These are phyloP conservation scores for Euura saliciscinereae DNA, from an alignment of 1,140 invertebrate genomes.

Conservation along the genomic window DNA sequence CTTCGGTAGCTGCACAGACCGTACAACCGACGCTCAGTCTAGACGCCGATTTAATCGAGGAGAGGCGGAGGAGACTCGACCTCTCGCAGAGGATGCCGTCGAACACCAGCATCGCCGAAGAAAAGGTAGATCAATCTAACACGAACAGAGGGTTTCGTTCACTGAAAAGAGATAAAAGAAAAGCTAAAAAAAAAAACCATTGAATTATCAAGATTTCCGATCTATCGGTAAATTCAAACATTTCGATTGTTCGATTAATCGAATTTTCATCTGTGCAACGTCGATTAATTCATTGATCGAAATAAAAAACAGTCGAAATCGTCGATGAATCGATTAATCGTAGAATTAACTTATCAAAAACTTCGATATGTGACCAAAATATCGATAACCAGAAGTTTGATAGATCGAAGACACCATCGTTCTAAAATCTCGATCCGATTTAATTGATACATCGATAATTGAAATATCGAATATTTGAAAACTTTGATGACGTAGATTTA, in stretches of 20 bases:
- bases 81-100: constrained; percentile 50
- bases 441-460: too few species aligned
- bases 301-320: too few species aligned
- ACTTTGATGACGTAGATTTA: too few species aligned
- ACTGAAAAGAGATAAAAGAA: background rate
- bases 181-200: background rate
- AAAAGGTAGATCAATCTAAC: constrained; percentile 39
- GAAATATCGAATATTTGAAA: too few species aligned
- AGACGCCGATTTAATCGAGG: constrained; percentile 51
- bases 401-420: too few species aligned
- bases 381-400: too few species aligned
- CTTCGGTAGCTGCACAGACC: constrained; percentile 42
- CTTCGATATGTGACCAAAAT: too few species aligned
- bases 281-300: background rate
- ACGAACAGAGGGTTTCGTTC: constrained; percentile 1
- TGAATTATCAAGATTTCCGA: constrained; percentile 3
- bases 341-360: too few species aligned
- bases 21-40: constrained; percentile 49
- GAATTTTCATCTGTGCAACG: background rate
- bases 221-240: constrained; percentile 1
- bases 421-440: too few species aligned
- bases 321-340: too few species aligned
- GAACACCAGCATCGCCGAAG: constrained; percentile 51
- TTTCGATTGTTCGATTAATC: constrained; percentile 6
- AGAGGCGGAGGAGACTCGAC: constrained; percentile 51